Evolutionary conservation across 2,888 invertebrate species (phyloP).

Genomic region (Acleris cristana): DNA sequence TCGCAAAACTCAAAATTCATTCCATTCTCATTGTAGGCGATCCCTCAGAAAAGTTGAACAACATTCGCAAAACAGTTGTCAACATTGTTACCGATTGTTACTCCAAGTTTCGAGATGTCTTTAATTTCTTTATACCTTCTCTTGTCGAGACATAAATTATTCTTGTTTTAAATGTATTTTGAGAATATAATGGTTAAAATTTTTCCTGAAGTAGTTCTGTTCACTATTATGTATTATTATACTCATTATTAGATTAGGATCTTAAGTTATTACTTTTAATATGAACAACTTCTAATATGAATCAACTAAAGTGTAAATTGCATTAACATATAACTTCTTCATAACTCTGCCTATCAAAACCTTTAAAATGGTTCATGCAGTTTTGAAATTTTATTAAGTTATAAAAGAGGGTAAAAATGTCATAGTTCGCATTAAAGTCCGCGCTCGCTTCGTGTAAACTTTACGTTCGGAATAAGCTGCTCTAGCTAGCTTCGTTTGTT

Average conservation of each 20-base stretch:
- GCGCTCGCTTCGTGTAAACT: conserved; percentile 26
- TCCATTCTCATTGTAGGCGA: conserved; percentile 20
- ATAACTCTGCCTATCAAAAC: neutral
- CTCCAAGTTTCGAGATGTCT: conserved; percentile 30
- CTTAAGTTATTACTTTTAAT: no score
- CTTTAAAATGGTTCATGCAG: conserved; percentile 15
- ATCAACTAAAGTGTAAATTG: neutral
- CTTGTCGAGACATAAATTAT: conserved; percentile 30
- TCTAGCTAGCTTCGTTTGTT: conserved; percentile 47
- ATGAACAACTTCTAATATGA: no score
- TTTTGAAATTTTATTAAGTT: conserved; percentile 23
- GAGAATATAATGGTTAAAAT: neutral
- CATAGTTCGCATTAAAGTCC: conserved; percentile 31
- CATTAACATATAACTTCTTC: neutral
- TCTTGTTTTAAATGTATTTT: conserved; percentile 18
- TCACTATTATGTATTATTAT: neutral
- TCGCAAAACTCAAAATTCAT: conserved; percentile 15
- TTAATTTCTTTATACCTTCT: conserved; percentile 26
- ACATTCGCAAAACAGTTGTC: conserved; percentile 35
- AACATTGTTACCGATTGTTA: conserved; percentile 34
- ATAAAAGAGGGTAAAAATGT: conserved; percentile 30
- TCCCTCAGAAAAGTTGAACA: conserved; percentile 22
- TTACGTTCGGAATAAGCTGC: conserved; percentile 38
- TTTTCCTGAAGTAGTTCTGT: neutral
- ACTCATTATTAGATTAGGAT: no score